Evolutionary conservation across 2,888 invertebrate species (phyloP).

Genomic region (Sesia bembeciformis): DNA sequence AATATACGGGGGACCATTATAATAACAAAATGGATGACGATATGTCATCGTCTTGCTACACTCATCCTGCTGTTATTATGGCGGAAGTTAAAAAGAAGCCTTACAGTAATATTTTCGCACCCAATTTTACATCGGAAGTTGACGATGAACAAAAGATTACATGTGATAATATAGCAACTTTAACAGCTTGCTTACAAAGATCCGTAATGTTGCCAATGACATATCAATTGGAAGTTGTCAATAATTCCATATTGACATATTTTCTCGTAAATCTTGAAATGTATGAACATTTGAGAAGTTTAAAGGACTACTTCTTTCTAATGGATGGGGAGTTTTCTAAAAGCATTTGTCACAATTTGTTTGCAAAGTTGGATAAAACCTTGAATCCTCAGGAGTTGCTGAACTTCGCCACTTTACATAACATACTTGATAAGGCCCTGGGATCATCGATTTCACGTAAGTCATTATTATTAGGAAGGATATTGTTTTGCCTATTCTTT

Average conservation of each 20-base stretch:
- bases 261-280: constrained; percentile 79
- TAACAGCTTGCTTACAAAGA: constrained; percentile 77
- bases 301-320: constrained; percentile 85
- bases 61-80: constrained; percentile 52
- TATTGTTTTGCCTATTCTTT: too few species aligned
- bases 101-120: constrained; percentile 49
- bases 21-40: constrained; percentile 36
- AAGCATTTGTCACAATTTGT: constrained; percentile 81
- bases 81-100: constrained; percentile 59
- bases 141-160: constrained; percentile 35
- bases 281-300: constrained; percentile 80
- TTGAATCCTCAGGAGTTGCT: constrained; percentile 78
- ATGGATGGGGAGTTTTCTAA: constrained; percentile 87
- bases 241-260: constrained; percentile 81
- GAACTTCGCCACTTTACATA: constrained; percentile 80
- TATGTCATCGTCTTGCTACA: constrained; percentile 38
- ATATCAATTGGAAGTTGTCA: constrained; percentile 80
- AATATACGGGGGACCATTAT: constrained; percentile 38
- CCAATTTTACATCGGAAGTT: constrained; percentile 29
- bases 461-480: constrained; percentile 18
- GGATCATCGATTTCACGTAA: constrained; percentile 78
- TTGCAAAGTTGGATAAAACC: constrained; percentile 78
- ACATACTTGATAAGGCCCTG: constrained; percentile 80
- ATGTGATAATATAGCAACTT: constrained; percentile 57
- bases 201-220: constrained; percentile 80